Evolutionary conservation across 2,113 vertebrate genomes (phyloP).

Genomic region (Scortum barcoo): DNA sequence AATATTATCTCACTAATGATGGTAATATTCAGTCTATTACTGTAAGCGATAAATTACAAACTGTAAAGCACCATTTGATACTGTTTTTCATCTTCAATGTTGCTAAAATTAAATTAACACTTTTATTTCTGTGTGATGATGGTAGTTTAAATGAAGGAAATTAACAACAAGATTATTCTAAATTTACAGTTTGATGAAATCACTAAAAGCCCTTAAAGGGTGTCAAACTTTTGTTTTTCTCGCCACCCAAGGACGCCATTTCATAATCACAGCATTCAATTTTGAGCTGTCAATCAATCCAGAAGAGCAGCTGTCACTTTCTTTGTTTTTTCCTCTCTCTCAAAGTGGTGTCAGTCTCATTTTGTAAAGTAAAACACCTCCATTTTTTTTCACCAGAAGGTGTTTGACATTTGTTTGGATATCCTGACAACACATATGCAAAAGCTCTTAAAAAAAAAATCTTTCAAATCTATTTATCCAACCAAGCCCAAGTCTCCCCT

Average conservation of each 20-base stretch:
- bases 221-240: slow-evolving; percentile 26
- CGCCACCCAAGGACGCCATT: neutral
- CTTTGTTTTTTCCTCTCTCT: neutral
- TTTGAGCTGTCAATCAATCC: slow-evolving; percentile 29
- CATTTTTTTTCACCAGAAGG: neutral
- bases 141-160: neutral
- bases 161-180: neutral
- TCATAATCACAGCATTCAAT: slow-evolving; percentile 6
- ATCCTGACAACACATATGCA: neutral
- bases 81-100: neutral
- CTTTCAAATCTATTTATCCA: slow-evolving; percentile 10
- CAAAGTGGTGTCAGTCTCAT: neutral
- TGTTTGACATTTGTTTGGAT: neutral
- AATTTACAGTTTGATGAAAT: neutral
- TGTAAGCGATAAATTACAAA: too few relatives aligned
- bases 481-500: neutral
- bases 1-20: neutral
- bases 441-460: slow-evolving; percentile 27
- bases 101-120: neutral
- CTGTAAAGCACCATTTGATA: neutral
- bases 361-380: slow-evolving; percentile 27
- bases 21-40: neutral
- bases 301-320: slow-evolving; percentile 3
- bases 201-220: neutral
- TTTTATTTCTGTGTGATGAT: neutral